A percentile compares a stretch with the other conserved stretches of the same genome.
Evolutionary conservation across 2,113 vertebrate species (phyloP).

Genomic region (Lathamus discolor): DNA sequence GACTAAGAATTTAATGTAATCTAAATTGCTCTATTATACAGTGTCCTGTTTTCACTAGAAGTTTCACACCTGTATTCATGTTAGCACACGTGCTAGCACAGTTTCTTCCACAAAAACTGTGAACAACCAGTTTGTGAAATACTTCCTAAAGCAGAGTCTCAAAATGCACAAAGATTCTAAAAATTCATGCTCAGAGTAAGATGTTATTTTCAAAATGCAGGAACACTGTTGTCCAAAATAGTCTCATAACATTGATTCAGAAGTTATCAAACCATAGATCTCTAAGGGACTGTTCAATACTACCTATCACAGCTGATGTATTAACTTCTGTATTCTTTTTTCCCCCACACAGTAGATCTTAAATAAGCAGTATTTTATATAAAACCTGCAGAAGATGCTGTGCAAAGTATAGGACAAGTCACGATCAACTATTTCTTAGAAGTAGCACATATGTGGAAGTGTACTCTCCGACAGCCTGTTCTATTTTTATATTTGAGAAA

Average conservation of each 20-base stretch:
- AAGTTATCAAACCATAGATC: neutral
- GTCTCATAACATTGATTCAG: neutral
- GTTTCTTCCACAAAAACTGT: neutral
- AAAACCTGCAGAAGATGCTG: neutral
- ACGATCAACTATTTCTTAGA: slow-evolving; percentile 10
- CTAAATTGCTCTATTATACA: neutral
- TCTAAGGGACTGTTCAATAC: neutral
- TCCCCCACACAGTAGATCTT: neutral
- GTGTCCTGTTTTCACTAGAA: neutral
- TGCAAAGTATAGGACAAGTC: neutral
- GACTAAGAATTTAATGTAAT: neutral
- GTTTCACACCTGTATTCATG: neutral
- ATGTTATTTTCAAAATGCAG: neutral
- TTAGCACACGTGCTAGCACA: neutral
- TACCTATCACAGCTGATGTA: neutral
- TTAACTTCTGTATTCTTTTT: neutral
- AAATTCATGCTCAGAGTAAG: neutral
- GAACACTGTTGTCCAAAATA: neutral
- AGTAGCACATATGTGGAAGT: neutral
- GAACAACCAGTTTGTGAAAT: neutral
- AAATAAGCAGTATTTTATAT: slow-evolving; percentile 9
- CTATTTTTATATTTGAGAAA: slow-evolving; percentile 10
- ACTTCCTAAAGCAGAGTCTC: neutral
- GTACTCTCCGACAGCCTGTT: neutral
- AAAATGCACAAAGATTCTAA: neutral